Conservation (phyloP, 2,888 invertebrate species). For the Scaptomyza parva region DNA sequence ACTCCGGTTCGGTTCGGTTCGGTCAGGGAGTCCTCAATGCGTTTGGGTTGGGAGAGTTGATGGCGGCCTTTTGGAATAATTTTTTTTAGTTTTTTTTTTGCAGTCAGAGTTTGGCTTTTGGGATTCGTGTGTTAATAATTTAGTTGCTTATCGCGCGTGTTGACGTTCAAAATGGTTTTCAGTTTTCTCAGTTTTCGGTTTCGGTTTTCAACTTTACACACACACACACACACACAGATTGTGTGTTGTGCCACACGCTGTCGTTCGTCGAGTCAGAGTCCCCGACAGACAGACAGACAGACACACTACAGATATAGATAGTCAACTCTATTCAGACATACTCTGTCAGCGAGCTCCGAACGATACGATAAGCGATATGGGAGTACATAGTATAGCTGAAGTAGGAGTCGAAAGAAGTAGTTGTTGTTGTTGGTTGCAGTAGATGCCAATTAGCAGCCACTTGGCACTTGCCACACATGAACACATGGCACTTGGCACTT, state of each 20-base stretch:
- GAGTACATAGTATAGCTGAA: slow-evolving; percentile 10
- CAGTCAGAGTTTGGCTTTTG: slow-evolving; percentile 24
- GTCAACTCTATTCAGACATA: slow-evolving; percentile 28
- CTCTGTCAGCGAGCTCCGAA: slow-evolving; percentile 60
- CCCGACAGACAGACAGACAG: slow-evolving; percentile 20
- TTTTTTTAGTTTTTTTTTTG: slow-evolving; percentile 20
- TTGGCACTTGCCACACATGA: slow-evolving; percentile 66
- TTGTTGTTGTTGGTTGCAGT: background rate
- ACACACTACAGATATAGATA: slow-evolving; percentile 1
- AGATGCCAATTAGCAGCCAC: slow-evolving; percentile 69
- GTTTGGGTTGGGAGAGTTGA: slow-evolving; percentile 19
- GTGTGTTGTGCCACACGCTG: slow-evolving; percentile 12
- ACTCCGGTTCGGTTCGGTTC: slow-evolving; percentile 1
- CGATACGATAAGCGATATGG: slow-evolving; percentile 39
- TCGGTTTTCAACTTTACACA: slow-evolving; percentile 19
- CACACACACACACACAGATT: too few relatives aligned
- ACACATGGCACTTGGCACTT: slow-evolving; percentile 68
- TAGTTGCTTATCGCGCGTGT: slow-evolving; percentile 81
- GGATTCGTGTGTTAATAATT: slow-evolving; percentile 81
- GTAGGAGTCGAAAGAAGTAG: background rate
- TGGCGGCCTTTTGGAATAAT: slow-evolving; percentile 40
- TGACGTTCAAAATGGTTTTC: slow-evolving; percentile 77
- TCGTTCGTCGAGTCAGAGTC: too few relatives aligned
- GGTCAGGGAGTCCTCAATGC: slow-evolving; percentile 51
- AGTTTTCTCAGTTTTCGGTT: slow-evolving; percentile 51